Conservation (phyloP, 2,113 vertebrate species). For the Bos javanicus region DNA sequence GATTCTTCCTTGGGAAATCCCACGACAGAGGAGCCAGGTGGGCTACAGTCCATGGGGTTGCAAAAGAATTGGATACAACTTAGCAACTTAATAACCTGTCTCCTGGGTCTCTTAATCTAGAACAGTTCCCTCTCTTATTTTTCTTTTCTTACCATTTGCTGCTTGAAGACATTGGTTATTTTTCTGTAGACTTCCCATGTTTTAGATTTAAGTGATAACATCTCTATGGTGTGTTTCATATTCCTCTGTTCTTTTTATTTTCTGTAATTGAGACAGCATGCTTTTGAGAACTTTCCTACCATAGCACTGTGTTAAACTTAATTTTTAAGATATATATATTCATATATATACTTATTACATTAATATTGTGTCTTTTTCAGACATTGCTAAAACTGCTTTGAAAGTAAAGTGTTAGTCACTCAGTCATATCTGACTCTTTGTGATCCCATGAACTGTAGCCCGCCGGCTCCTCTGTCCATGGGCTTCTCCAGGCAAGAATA, state of each 20-base stretch:
- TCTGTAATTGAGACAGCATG: neutral
- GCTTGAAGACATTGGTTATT: neutral
- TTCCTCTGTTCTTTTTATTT: neutral
- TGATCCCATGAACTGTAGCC: neutral
- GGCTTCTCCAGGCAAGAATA: neutral
- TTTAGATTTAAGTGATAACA: neutral
- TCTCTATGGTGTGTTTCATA: neutral
- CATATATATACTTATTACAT: neutral
- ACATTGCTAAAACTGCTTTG: neutral
- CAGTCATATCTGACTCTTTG: neutral
- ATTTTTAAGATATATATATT: neutral
- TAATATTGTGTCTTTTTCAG: neutral
- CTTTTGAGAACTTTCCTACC: neutral
- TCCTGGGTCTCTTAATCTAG: neutral
- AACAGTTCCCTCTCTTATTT: neutral
- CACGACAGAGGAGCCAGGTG: neutral
- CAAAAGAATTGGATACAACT: neutral
- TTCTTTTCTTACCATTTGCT: neutral
- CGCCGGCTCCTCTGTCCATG: neutral
- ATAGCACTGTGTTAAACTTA: neutral
- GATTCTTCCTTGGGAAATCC: neutral
- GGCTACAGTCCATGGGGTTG: neutral
- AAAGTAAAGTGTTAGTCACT: neutral
- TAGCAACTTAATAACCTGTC: neutral
- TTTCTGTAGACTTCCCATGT: neutral